Evolutionary conservation across 2,113 vertebrate species (phyloP).

Genomic region (Cygnus atratus): DNA sequence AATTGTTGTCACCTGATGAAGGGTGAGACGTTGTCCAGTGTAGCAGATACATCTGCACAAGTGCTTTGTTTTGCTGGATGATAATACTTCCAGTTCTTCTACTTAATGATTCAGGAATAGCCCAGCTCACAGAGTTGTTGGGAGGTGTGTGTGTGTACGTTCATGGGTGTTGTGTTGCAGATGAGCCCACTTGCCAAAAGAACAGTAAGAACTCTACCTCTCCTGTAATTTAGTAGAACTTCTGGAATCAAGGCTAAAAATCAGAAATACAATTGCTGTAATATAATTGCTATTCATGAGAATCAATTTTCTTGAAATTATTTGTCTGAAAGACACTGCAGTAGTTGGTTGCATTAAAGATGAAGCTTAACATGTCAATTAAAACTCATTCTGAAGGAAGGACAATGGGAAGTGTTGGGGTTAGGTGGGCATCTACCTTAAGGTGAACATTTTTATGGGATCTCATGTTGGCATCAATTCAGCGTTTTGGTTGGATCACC

Average conservation of each 20-base stretch:
- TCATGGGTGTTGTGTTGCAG: background rate
- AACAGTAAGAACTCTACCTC: background rate
- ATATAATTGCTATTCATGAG: too few relatives aligned
- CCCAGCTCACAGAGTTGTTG: background rate
- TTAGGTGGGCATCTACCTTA: accelerated
- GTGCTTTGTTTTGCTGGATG: background rate
- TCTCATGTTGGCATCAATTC: background rate
- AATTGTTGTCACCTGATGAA: background rate
- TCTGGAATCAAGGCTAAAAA: background rate
- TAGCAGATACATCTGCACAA: background rate
- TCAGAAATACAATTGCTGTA: background rate
- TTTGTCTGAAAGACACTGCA: background rate
- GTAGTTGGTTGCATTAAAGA: background rate
- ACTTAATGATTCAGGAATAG: background rate
- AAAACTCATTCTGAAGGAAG: background rate
- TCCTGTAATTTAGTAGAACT: background rate
- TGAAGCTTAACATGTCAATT: background rate
- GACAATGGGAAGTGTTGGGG: accelerated
- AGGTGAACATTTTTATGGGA: background rate
- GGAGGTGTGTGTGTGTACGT: background rate
- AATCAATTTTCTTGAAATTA: background rate
- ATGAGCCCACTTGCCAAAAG: background rate
- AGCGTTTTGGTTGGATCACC: background rate
- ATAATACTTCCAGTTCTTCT: background rate
- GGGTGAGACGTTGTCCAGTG: background rate